Evolutionary conservation across 2,113 vertebrate species (phyloP), one percentile per base, ranked within the genome.

Genomic region (Oenanthe oenanthe): DNA sequence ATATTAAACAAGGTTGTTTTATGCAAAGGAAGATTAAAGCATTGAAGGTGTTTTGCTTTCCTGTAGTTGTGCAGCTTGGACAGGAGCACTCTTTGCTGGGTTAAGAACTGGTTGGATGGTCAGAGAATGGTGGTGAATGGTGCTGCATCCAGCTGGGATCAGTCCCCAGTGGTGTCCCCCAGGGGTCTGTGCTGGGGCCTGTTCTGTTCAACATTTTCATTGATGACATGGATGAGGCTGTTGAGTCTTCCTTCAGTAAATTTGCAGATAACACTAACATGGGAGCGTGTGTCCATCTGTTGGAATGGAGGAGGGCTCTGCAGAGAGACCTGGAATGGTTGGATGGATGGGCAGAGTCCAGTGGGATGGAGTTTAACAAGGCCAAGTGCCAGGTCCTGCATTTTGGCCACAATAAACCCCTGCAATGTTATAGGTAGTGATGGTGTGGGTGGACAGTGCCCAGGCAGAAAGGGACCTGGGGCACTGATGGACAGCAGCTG

Each of bases 61-160:
- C 62, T 86, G 50, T 7, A 38, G 24, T 60, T 79, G 8, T 51
- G 34, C 12, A 72, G 13, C 29, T 51, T 10, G 58, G 34, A 21
- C 47, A 53, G 74, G 74, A 63, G 58, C 47, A 42, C 29, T 51
- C 47, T 51, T 3, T 50, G 57, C 34, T 40, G 34, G 34, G 28
- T 5, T 20, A 14, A 4, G 34, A 62, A 16, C 13, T 42, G 57
- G 13, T 22, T 40, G 47, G 1, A 51, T 50, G 45, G 34, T 6
- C 0, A n/a, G 58, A 40, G 21, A 16, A 58, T 26, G 58, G 2
- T 77, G 47, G 47, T 19, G 29, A 7, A 9, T 0, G 0, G 17
- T 21, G 9, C 47, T 62, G 74, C 58, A 42, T 17, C 45, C 58
- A 51, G 47, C 47, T 51, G 58, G 29, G 3, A 21, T 4, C 36